These are phyloP conservation scores for Hyposoter didymator DNA, from an alignment of 2,888 invertebrate genomes.

Conservation along the genomic window DNA sequence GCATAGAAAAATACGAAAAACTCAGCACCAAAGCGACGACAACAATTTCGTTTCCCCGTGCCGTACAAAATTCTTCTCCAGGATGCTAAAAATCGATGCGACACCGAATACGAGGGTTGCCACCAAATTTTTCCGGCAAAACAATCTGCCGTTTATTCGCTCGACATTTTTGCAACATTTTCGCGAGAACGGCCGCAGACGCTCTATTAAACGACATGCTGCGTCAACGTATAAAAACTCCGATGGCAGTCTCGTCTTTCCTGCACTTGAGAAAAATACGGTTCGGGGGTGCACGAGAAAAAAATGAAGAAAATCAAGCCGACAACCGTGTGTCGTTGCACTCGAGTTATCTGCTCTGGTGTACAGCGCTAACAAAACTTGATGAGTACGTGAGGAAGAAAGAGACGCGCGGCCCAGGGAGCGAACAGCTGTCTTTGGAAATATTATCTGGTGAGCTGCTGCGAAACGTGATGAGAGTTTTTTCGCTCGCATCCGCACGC, in stretches of 20 bases:
- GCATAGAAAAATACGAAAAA: no score
- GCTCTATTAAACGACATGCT: neutral
- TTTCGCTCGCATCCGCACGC: constrained; percentile 47
- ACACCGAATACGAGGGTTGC: no score
- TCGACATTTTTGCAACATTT: no score
- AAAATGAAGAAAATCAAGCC: constrained; percentile 38
- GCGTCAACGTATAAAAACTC: constrained; percentile 47
- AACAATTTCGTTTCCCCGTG: no score
- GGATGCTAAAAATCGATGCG: no score
- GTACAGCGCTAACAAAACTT: constrained; percentile 13
- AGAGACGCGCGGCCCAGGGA: neutral
- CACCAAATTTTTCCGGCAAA: no score
- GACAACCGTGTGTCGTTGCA: constrained; percentile 68
- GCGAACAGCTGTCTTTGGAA: constrained; percentile 54
- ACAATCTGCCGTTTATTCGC: no score
- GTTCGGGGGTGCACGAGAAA: constrained; percentile 28
- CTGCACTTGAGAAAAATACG: constrained; percentile 47
- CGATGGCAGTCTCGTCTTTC: constrained; percentile 25
- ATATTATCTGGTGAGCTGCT: constrained; percentile 44
- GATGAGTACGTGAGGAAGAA: constrained; percentile 41
- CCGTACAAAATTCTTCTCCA: no score
- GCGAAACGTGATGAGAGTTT: constrained; percentile 49
- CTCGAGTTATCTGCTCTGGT: constrained; percentile 52
- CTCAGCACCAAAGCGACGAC: no score
- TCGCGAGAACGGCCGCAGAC: no score